Evolutionary conservation across 2,113 vertebrate genomes (phyloP), one percentile per base, ranked within the genome.

Genomic region (Trematocara unimaculatum): DNA sequence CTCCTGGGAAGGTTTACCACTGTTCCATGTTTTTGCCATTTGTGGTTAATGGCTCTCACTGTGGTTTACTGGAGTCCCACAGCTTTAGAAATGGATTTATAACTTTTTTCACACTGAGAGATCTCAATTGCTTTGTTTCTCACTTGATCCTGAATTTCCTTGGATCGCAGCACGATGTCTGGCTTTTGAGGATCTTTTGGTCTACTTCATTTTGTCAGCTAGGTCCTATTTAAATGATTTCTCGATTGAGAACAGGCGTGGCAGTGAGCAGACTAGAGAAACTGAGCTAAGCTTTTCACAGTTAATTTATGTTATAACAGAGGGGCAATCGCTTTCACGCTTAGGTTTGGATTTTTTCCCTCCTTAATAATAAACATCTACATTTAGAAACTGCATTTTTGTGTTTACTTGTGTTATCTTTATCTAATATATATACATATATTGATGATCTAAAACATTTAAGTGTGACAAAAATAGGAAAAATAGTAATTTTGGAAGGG

Each of bases 311-410:
- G 29, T 62, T 62, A 33, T 33, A 33, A 62, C 58, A 62, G 58
- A 62, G 29, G 58, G 0, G 15, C 29, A 60, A 31, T 60, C 8
- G 0, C 26, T 31, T 31, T 60, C 14, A 4, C 5, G 9, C 14
- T 17, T 17, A 9, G 56, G 26, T 58, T 58, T 31, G 14, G 55
- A 58, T 31, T 2, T 6, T 5, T 0, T 0, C 23, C 13, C 55
- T 7, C 14, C 15, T 10, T 33, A 60, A 33, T 11, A 62, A 2
- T 62, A 6, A 62, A 33, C 1, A 33, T 18, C 15, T 35, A 3
- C 58, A 62, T 62, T 62, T 12, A n/a, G 3, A 62, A 33, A 60
- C 58, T 62, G 3, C 58, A 62, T 62, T 62, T 62, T 11, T 2
- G 29, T 62, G 15, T 18, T 62, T 18, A 62, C 58, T 33, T 62